phyloP scores from a whole-genome alignment of 2,888 invertebrate genomes.

The Chrysomela aeneicollis region DNA sequence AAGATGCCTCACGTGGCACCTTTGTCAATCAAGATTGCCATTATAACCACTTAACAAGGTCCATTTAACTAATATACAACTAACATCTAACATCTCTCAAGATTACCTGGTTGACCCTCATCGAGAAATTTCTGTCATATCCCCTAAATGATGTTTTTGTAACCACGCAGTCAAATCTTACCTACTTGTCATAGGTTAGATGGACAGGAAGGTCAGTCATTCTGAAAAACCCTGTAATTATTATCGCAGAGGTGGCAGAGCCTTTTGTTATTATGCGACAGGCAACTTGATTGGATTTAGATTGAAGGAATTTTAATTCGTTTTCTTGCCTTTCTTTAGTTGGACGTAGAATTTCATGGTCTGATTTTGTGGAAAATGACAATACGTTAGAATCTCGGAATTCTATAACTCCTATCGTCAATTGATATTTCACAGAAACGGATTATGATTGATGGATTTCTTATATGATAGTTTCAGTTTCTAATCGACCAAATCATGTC shows the following conservation, averaged over 20 bases:
- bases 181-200: constrained; percentile 10
- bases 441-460: too few relatives aligned
- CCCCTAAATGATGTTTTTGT: background rate
- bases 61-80: background rate
- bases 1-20: background rate
- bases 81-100: background rate
- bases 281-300: constrained; percentile 26
- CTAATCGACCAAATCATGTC: too few relatives aligned
- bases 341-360: constrained; percentile 26
- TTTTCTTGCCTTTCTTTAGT: constrained; percentile 32
- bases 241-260: constrained; percentile 12
- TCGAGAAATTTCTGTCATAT: constrained; percentile 13
- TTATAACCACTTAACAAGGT: background rate
- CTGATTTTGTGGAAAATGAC: constrained; percentile 15
- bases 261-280: constrained; percentile 24
- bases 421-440: background rate
- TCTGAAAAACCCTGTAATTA: constrained; percentile 21
- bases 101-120: constrained; percentile 1
- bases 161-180: constrained; percentile 11
- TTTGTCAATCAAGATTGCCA: background rate
- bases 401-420: background rate
- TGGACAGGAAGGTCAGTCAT: constrained; percentile 23
- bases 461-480: too few relatives aligned
- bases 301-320: constrained; percentile 30
- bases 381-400: background rate